Evolutionary conservation across 1,140 invertebrate genomes (phyloP).

Genomic region (Cherax quadricarinatus): DNA sequence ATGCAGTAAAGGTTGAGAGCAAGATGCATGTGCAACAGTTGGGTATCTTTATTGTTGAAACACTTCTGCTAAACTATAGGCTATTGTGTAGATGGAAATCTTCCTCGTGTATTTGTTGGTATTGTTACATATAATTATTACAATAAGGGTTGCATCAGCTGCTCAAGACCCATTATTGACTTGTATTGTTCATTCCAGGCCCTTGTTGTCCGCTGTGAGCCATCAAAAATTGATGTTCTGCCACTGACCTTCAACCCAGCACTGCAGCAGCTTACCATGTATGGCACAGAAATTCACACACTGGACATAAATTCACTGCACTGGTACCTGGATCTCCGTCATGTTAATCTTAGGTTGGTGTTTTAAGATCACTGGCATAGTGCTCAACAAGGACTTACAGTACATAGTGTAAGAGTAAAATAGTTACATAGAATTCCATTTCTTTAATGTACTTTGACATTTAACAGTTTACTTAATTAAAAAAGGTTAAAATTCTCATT

Average conservation of each 20-base stretch:
- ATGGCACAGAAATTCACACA: constrained; percentile 67
- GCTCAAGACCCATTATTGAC: neutral
- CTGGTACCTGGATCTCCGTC: constrained; percentile 63
- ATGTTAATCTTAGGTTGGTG: constrained; percentile 68
- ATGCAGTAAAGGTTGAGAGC: no score
- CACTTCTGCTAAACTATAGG: no score
- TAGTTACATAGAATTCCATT: neutral
- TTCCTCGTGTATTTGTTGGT: no score
- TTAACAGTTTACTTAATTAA: no score
- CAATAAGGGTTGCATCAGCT: no score
- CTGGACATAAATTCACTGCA: constrained; percentile 59
- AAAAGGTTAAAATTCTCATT: no score
- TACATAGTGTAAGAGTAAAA: neutral
- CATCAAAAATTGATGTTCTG: constrained; percentile 61
- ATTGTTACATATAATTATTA: no score
- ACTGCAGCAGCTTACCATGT: constrained; percentile 66
- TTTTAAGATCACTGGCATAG: neutral
- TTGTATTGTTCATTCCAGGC: constrained; percentile 3
- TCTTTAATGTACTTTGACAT: no score
- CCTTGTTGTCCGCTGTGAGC: constrained; percentile 59
- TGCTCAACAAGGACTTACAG: neutral
- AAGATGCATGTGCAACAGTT: no score
- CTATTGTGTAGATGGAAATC: no score
- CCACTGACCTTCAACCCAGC: constrained; percentile 63
- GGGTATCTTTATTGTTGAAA: no score